These are phyloP conservation scores for Drosophila nr. perissopoda DNA, from an alignment of 2,888 invertebrate species.

Conservation along the genomic window DNA sequence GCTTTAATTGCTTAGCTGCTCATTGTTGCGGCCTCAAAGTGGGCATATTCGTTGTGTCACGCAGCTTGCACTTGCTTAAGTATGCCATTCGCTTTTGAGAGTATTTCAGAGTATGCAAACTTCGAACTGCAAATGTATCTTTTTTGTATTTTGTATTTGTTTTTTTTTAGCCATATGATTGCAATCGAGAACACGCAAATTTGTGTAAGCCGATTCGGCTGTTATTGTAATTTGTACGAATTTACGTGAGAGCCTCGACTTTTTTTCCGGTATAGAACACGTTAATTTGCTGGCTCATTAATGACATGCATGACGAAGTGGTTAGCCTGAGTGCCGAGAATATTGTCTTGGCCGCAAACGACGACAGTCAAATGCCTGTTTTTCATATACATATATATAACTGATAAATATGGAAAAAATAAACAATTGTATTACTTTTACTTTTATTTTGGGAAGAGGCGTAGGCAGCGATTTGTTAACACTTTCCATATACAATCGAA, in stretches of 20 bases:
- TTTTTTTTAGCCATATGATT: constrained; percentile 21
- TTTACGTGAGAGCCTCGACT: constrained; percentile 54
- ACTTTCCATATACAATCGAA: constrained; percentile 39
- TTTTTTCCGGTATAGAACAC: constrained; percentile 75
- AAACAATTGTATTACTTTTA: constrained; percentile 37
- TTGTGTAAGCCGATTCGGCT: constrained; percentile 38
- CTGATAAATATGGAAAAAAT: constrained; percentile 12
- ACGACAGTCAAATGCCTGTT: not conserved
- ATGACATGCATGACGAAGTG: constrained; percentile 61
- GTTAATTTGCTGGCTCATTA: constrained; percentile 71
- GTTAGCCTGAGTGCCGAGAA: constrained; percentile 8
- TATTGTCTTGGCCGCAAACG: not conserved
- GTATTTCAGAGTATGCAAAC: not conserved
- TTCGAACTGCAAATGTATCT: not conserved
- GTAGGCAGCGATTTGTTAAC: constrained; percentile 38
- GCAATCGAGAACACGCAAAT: constrained; percentile 67
- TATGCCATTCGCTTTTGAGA: not conserved
- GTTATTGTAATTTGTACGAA: constrained; percentile 41
- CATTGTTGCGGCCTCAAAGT: constrained; percentile 22
- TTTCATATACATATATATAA: not conserved
- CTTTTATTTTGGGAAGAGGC: constrained; percentile 28
- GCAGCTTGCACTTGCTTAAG: not conserved
- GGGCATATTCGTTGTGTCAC: not conserved
- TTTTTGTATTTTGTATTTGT: not conserved
- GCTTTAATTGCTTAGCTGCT: constrained; percentile 65